phyloP scores from a whole-genome alignment of 2,888 invertebrate species.

The Melinopterus prodromus region DNA sequence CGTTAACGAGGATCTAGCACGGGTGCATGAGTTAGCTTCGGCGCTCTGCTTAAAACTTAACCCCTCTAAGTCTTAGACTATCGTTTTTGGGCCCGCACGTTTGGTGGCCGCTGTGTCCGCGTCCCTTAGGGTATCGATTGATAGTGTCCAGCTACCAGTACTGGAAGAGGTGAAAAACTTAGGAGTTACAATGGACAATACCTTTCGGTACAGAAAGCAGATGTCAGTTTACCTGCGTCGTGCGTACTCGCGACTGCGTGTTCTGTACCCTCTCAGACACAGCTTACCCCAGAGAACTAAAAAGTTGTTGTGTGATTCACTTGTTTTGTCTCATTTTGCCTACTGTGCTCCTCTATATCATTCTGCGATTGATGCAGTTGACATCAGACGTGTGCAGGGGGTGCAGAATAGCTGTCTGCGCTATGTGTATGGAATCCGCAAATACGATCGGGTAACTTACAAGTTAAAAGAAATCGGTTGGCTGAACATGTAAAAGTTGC shows the following conservation, averaged over 20 bases:
- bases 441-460: neutral
- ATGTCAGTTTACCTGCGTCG: neutral
- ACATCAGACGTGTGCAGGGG: neutral
- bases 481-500: neutral
- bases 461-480: neutral
- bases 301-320: neutral
- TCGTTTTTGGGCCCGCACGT: neutral
- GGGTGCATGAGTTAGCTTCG: neutral
- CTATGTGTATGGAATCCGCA: neutral
- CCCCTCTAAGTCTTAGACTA: neutral
- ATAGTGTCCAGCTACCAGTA: neutral
- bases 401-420: neutral
- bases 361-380: neutral
- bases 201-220: constrained; percentile 14
- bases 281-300: neutral
- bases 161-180: neutral
- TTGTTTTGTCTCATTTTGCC: neutral
- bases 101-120: neutral
- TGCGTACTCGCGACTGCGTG: neutral
- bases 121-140: neutral
- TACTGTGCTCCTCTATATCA: constrained; percentile 9
- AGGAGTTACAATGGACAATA: neutral
- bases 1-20: neutral
- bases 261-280: constrained; percentile 9
- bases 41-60: neutral